Conservation (phyloP, 2,113 vertebrate species). For the Paracanthobrama guichenoti region DNA sequence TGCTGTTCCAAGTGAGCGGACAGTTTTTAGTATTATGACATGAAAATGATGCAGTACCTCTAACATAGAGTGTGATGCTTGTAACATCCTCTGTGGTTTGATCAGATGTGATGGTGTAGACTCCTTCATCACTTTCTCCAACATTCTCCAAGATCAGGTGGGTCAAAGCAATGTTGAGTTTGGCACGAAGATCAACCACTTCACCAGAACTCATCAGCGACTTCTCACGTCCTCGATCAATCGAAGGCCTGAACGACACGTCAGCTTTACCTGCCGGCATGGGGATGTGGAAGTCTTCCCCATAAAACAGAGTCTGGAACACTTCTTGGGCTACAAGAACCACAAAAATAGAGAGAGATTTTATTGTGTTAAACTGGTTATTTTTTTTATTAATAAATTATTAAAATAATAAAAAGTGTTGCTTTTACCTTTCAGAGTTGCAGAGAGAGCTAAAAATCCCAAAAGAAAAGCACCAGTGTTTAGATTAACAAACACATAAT, state of each 20-base stretch:
- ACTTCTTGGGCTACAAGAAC: constrained; percentile 36
- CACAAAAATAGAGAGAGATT: background rate
- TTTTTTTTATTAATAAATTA: background rate
- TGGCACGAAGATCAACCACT: constrained; percentile 55
- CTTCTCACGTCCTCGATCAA: constrained; percentile 23
- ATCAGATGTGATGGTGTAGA: constrained; percentile 68
- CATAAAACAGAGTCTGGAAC: constrained; percentile 59
- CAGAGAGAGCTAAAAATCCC: constrained; percentile 62
- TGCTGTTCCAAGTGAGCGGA: background rate
- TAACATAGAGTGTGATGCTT: constrained; percentile 63
- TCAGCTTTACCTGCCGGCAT: constrained; percentile 54
- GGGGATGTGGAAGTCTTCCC: constrained; percentile 72
- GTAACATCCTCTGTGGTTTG: constrained; percentile 52
- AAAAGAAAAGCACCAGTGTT: constrained; percentile 7
- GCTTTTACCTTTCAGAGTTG: constrained; percentile 64
- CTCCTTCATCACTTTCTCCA: constrained; percentile 70
- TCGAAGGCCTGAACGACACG: constrained; percentile 63
- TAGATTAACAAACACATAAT: constrained; percentile 17
- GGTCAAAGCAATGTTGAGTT: constrained; percentile 57
- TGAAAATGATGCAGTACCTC: constrained; percentile 64
- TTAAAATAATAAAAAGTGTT: background rate
- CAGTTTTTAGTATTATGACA: background rate
- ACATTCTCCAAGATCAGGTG: constrained; percentile 70
- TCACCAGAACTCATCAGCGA: constrained; percentile 61
- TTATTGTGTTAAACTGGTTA: background rate